Evolutionary conservation across 2,797 vertebrate species (phyloP), one percentile per base, ranked within the genome.

Genomic region (Pangasius sanitwongsei): DNA sequence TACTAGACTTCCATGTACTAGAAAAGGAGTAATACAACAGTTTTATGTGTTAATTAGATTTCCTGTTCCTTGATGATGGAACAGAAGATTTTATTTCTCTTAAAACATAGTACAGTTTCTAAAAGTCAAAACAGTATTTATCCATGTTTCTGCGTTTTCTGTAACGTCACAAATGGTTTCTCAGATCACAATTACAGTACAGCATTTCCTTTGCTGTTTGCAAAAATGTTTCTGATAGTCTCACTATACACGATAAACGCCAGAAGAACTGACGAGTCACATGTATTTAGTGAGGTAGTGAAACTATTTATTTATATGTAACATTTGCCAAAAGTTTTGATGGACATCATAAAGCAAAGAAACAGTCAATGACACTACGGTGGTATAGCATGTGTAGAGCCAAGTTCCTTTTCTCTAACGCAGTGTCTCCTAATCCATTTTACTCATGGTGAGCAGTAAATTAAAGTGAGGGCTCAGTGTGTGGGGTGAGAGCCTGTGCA

Each of bases 391-490:
- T 55, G 67, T 89, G 85, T 89, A 86, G 9, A 67, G 88, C 44
- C 87, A 77, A 80, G 87, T 69, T 75, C 83, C 83, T 86, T 87
- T 75, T 59, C 61, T 86, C 61, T 31, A 90, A 67, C 77, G 23
- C 48, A 80, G 88, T 85, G 89, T 92, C 81, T 90, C 72, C 86
- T 92, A 92, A 89, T 90, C 92, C 86, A 11, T 92, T 92, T 93
- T 90, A 37, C 91, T 86, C 90, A 55, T 4, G 89, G 92, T 87
- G 93, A 93, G 93, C 89, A 34, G 91, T 90, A 93, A 92, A 93
- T 92, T 90, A 93, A 89, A 94, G 92, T 87, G 87, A 25, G 77
- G 90, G 89, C 88, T 91, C 87, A 93, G 90, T 87, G 91, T 86
- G 88, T 91, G 86, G 75, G 93, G 87, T 88, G 67, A 80, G 72